These are phyloP conservation scores for Clinocottus analis DNA, from an alignment of 2,113 vertebrate genomes.

Conservation along the genomic window DNA sequence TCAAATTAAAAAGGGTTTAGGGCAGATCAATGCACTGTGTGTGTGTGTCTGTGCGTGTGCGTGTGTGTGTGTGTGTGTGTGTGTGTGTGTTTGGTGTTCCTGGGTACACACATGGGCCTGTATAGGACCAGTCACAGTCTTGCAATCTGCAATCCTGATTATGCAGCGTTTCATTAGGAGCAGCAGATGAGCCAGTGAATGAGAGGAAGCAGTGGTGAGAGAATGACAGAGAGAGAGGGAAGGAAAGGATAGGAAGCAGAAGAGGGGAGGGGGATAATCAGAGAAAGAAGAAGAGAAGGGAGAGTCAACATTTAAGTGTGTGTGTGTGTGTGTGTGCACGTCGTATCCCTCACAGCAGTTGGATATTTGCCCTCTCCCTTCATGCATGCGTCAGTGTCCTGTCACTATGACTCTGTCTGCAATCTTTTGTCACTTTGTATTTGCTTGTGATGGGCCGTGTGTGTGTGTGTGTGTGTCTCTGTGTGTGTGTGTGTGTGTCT, in stretches of 20 bases:
- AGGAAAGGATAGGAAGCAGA: constrained; percentile 46
- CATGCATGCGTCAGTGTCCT: constrained; percentile 63
- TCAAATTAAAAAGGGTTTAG: constrained; percentile 70
- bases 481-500: constrained; percentile 14
- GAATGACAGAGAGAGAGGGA: neutral
- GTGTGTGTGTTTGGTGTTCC: constrained; percentile 32
- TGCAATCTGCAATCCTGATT: constrained; percentile 72
- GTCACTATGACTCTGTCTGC: constrained; percentile 63
- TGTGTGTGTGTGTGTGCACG: constrained; percentile 3
- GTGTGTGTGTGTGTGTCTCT: constrained; percentile 1
- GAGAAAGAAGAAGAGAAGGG: constrained; percentile 20
- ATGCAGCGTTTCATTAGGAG: constrained; percentile 74
- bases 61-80: constrained; percentile 12
- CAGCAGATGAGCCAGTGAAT: constrained; percentile 67
- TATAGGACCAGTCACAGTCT: constrained; percentile 51
- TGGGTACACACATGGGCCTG: constrained; percentile 33
- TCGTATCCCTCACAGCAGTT: constrained; percentile 57
- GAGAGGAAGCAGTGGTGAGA: constrained; percentile 35
- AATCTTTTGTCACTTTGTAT: constrained; percentile 68
- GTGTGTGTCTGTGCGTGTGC: constrained; percentile 20
- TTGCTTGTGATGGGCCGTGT: constrained; percentile 43
- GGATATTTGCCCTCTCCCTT: constrained; percentile 58
- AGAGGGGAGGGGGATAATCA: constrained; percentile 45
- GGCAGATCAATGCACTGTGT: constrained; percentile 48
- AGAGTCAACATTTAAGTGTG: constrained; percentile 37